These are phyloP conservation scores for Ochropacha duplaris DNA, from an alignment of 2,888 invertebrate species.

Conservation along the genomic window DNA sequence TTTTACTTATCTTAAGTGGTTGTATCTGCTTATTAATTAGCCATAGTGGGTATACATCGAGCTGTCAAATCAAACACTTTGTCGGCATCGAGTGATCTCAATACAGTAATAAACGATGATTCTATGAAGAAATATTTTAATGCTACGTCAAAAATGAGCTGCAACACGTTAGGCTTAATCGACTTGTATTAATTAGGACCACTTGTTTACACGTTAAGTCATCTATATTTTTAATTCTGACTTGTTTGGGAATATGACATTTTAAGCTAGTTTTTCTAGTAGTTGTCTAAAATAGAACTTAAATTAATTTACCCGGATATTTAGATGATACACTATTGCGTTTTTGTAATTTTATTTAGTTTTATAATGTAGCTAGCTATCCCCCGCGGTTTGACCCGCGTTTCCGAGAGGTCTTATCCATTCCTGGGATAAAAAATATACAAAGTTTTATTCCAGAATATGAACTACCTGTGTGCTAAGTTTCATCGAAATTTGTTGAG, in stretches of 20 bases:
- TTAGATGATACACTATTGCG: slow-evolving; percentile 8
- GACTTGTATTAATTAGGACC: background rate
- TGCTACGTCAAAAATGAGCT: slow-evolving; percentile 32
- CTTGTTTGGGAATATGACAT: slow-evolving; percentile 25
- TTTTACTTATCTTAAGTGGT: slow-evolving; percentile 83
- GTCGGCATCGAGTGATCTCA: slow-evolving; percentile 57
- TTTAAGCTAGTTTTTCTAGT: slow-evolving; percentile 17
- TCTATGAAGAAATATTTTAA: slow-evolving; percentile 62
- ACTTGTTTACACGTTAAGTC: slow-evolving; percentile 25
- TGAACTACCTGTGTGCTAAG: too few species aligned
- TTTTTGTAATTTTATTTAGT: background rate
- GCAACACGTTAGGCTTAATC: background rate
- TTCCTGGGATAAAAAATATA: too few species aligned
- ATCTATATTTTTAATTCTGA: slow-evolving; percentile 27
- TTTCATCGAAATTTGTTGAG: too few species aligned
- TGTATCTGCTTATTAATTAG: slow-evolving; percentile 83
- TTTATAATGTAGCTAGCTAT: background rate
- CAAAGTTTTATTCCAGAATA: too few species aligned
- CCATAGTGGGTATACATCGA: slow-evolving; percentile 69
- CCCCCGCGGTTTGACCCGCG: too few species aligned
- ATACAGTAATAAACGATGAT: slow-evolving; percentile 70
- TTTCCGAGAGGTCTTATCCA: too few species aligned
- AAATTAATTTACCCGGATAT: slow-evolving; percentile 15
- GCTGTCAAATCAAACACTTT: slow-evolving; percentile 81
- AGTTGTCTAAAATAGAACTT: slow-evolving; percentile 7